phyloP scores from a whole-genome alignment of 2,797 vertebrate species.

The Propithecus perrieri region DNA sequence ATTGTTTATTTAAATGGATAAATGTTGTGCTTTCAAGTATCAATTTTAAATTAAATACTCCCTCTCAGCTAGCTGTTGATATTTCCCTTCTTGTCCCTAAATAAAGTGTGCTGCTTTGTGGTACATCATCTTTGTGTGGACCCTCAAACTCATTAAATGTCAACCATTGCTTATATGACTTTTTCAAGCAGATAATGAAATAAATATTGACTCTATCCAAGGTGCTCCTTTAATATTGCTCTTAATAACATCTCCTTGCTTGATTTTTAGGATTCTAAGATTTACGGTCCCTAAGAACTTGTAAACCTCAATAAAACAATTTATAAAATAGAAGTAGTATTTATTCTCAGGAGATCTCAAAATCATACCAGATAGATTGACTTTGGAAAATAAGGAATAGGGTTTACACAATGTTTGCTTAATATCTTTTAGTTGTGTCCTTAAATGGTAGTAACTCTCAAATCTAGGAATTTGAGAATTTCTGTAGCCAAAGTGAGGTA shows the following conservation, averaged over 20 bases:
- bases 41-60: background rate
- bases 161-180: background rate
- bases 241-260: background rate
- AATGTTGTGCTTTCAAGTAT: constrained; percentile 28
- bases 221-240: background rate
- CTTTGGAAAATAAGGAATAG: constrained; percentile 12
- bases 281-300: background rate
- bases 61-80: background rate
- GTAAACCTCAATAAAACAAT: background rate
- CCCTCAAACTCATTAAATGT: background rate
- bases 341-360: constrained; percentile 23
- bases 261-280: background rate
- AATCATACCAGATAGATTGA: constrained; percentile 16
- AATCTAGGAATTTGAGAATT: constrained; percentile 37
- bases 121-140: background rate
- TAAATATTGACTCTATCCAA: background rate
- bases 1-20: background rate
- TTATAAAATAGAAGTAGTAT: background rate
- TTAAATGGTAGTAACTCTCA: constrained; percentile 46
- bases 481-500: background rate
- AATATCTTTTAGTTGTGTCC: constrained; percentile 12
- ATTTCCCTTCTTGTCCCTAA: background rate
- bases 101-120: background rate
- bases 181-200: background rate
- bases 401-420: background rate